Base-by-base conservation (phyloP, 92 coral and sea anemone genomes). In the Pocillopora grandis region DNA sequence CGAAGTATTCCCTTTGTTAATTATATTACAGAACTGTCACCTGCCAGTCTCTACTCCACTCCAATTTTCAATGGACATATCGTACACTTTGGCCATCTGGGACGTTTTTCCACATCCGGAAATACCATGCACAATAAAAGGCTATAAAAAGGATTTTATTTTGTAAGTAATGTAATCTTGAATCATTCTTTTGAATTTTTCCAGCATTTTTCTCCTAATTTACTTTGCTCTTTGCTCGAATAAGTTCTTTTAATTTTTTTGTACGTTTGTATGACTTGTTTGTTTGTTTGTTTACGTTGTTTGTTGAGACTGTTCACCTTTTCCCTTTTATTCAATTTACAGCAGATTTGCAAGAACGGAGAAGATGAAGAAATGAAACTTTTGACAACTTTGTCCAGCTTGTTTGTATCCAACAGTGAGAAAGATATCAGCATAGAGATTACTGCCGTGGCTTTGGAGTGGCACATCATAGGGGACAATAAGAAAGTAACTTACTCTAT, bases 41-140 rank as follows among this genome's bases (percentile, higher is more conserved):
- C 91, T 90, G 75, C 91, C 91, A 18, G 82, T 83, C 5, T 88
- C 83, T 15, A 79, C 91, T 64, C 89, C 94, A 60, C 76, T 76
- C 94, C 91, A 90, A 58, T 75, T 75, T 64, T 80, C 85, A 62
- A 87, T 75, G 19, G 91, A 88, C 33, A 84, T 42, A 17, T 80
- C 78, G 72, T 71, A 86, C n/a, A 79, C 86, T 66, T 88, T 90
- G 36, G 94, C 94, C 88, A 88, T 72, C 1, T 88, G 85, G 19
- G 94, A 90, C 4, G 94, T 90, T 77, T 90, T 90, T 11, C 94
- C 94, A 61, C 94, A 82, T 17, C 94, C 94, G 5, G 94, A 90
- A 78, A 88, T 62, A 31, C 94, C 94, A 27, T 90, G 81, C 27
- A 90, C 87, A 68, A 90, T 73, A 13, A 90, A 70, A 9, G 89